Evolutionary conservation across 2,113 vertebrate species (phyloP), one percentile per base, ranked within the genome.

Genomic region (Leptocoma aspasia): DNA sequence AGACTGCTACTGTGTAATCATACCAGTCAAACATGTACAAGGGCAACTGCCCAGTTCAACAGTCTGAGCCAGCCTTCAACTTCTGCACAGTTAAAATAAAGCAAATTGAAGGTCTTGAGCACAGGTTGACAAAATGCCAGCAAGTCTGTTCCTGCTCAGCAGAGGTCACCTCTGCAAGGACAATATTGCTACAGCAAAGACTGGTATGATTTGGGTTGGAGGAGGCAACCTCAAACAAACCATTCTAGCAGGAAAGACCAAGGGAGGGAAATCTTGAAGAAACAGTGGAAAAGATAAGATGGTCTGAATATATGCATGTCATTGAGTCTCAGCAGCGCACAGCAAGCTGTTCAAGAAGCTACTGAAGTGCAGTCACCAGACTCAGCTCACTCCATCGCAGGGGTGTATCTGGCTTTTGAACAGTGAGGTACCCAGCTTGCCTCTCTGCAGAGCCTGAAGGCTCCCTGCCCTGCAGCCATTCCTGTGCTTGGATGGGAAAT

Each of bases 371-470:
- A 77, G 30, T 35, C 30, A 71, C 5, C 12, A 65, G 71, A 33
- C 6, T 11, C 15, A 72, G 33, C 15, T 83, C 24, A 24, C 31
- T 30, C 59, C 22, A 44, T 10, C 1, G 1, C 8, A 17, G 31
- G 11, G 15, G 5, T 45, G 3, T 13, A n/a, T 13, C 28, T 54
- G 24, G 24, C 17, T 21, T 22, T 21, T 78, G 28, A 73, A 56
- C 15, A 72, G 45, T 0, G 0, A 27, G 33, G 33, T 39, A 44
- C 35, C 15, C 13, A 77, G 8, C 22, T 23, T 3, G 5, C 20
- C 10, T 63, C 45, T 5, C 33, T 5, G 4, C 1, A 0, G 44
- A 82, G 30, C 24, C 27, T 3, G 1, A 16, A 91, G 12, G 18
- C 17, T 47, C 45, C 50, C 45, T 39, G 18, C 23, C 73, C 6